Evolutionary conservation across 2,113 vertebrate species (phyloP).

Genomic region (Physeter macrocephalus): DNA sequence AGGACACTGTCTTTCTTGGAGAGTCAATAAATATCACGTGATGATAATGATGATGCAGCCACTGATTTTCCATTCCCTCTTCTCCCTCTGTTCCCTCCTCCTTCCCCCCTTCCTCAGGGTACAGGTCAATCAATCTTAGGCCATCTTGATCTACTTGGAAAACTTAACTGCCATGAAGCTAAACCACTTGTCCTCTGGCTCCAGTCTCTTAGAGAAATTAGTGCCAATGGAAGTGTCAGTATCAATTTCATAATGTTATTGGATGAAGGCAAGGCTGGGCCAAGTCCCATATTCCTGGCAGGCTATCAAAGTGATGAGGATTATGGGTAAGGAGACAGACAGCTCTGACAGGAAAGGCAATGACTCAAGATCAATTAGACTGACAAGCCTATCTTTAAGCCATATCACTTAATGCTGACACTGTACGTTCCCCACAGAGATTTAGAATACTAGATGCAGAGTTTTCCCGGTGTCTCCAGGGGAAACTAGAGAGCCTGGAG

Average conservation of each 20-base stretch:
- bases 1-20: neutral
- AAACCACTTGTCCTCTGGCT: slow-evolving; percentile 81
- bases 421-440: slow-evolving; percentile 50
- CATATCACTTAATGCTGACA: slow-evolving; percentile 79
- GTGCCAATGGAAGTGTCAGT: slow-evolving; percentile 83
- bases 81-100: neutral
- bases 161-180: slow-evolving; percentile 72
- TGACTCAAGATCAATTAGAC: slow-evolving; percentile 82
- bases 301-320: slow-evolving; percentile 78
- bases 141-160: slow-evolving; percentile 78
- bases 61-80: slow-evolving; percentile 9
- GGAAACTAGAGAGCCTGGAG: slow-evolving; percentile 65
- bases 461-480: slow-evolving; percentile 53
- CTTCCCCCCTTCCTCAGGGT: neutral
- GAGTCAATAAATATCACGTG: slow-evolving; percentile 32
- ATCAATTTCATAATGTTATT: slow-evolving; percentile 87
- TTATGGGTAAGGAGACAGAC: slow-evolving; percentile 83
- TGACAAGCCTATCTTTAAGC: slow-evolving; percentile 81
- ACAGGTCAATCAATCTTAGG: slow-evolving; percentile 67
- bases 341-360: slow-evolving; percentile 81
- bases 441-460: neutral
- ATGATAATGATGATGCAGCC: neutral
- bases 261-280: slow-evolving; percentile 77
- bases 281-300: slow-evolving; percentile 77
- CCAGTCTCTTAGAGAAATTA: slow-evolving; percentile 79